These are phyloP conservation scores for Muraenolepis orangiensis DNA, from an alignment of 2,797 vertebrate species.

Conservation along the genomic window DNA sequence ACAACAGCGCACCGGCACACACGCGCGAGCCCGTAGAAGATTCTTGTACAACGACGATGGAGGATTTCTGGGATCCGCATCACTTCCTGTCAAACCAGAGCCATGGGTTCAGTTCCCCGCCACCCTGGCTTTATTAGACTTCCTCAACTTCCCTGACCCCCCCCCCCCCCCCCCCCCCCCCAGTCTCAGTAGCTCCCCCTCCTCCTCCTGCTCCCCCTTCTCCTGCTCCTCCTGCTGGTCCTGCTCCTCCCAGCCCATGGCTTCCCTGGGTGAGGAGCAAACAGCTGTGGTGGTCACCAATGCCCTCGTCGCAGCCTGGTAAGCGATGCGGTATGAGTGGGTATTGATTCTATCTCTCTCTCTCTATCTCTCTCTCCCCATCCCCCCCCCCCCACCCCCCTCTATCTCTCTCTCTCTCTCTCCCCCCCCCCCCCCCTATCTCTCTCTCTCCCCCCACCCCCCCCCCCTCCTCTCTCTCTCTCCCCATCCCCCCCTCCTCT, in stretches of 20 bases:
- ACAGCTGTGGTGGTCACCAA: slow-evolving; percentile 42
- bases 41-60: neutral
- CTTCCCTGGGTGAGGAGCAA: slow-evolving; percentile 1
- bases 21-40: too few relatives aligned
- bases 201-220: neutral
- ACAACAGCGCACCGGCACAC: slow-evolving; percentile 15
- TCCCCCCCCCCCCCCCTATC: too few relatives aligned
- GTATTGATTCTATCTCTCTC: slow-evolving; percentile 52
- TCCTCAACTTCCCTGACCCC: neutral
- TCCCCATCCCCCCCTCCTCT: too few relatives aligned
- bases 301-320: slow-evolving; percentile 48
- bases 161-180: too few relatives aligned
- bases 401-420: slow-evolving; percentile 4
- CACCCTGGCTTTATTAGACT: neutral
- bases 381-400: slow-evolving; percentile 7
- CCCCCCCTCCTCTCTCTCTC: too few relatives aligned
- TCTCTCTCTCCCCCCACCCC: too few relatives aligned
- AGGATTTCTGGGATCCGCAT: neutral
- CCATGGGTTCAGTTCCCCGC: neutral
- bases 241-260: neutral
- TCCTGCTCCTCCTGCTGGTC: too few relatives aligned
- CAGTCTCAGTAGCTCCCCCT: neutral
- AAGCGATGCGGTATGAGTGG: slow-evolving; percentile 42
- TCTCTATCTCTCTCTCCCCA: slow-evolving; percentile 5
- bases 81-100: too few relatives aligned